phyloP scores from a whole-genome alignment of 2,113 vertebrate genomes.

The Apeltes quadracus region DNA sequence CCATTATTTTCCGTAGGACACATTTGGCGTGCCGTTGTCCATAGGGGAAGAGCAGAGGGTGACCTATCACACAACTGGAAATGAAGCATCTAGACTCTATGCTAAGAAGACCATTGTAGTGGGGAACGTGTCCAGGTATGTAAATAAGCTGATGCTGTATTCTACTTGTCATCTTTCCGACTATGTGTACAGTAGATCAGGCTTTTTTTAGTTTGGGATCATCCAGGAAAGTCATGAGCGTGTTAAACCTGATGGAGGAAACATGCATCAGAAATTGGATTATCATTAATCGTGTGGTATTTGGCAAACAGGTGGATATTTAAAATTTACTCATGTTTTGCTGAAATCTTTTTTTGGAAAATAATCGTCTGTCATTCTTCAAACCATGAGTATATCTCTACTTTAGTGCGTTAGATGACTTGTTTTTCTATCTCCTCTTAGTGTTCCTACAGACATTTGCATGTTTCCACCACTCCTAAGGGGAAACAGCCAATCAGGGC shows the following conservation, averaged over 20 bases:
- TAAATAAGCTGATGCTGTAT: background rate
- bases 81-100: slow-evolving; percentile 92
- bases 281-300: background rate
- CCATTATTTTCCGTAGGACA: slow-evolving; percentile 81
- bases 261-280: background rate
- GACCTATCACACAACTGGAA: slow-evolving; percentile 83
- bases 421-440: no score
- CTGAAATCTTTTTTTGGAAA: background rate
- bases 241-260: background rate
- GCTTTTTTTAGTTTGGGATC: background rate
- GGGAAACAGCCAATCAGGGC: background rate
- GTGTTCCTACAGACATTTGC: background rate
- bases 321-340: background rate
- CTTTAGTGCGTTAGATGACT: no score
- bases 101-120: slow-evolving; percentile 98
- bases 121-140: slow-evolving; percentile 97
- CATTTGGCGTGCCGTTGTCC: slow-evolving; percentile 81
- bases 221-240: background rate
- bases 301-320: background rate
- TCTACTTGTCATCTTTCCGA: background rate
- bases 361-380: no score
- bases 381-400: no score
- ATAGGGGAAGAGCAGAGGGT: slow-evolving; percentile 84
- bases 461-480: background rate
- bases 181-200: background rate